A percentile compares a stretch with the other conserved stretches of the same genome.
These are phyloP conservation scores for Kryptolebias ocellatus DNA, from an alignment of 2,797 vertebrate genomes.

Conservation along the genomic window DNA sequence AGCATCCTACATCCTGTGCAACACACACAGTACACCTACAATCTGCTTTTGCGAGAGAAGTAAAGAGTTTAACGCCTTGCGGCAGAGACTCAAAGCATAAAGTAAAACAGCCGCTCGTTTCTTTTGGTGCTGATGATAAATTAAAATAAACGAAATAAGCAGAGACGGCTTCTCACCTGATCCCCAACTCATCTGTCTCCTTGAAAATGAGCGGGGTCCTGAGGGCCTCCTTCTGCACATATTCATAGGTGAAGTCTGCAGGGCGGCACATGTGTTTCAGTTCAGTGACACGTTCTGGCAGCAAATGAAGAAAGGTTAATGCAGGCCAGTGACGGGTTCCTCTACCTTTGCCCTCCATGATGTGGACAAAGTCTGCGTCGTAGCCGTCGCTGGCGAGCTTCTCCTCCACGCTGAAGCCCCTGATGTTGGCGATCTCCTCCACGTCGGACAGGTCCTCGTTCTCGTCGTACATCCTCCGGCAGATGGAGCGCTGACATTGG, in stretches of 20 bases:
- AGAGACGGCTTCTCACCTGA: conserved; percentile 86
- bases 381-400: conserved; percentile 89
- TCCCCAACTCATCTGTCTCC: conserved; percentile 93
- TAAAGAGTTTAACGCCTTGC: neutral
- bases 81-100: neutral
- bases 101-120: no score
- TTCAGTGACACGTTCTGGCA: neutral
- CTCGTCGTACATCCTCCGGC: conserved; percentile 93
- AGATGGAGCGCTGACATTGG: conserved; percentile 87
- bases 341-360: conserved; percentile 94
- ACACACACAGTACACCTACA: neutral
- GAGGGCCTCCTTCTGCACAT: conserved; percentile 95
- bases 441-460: conserved; percentile 95
- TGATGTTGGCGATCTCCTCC: conserved; percentile 92
- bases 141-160: neutral
- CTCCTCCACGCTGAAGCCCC: conserved; percentile 94
- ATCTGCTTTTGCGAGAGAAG: neutral
- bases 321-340: neutral
- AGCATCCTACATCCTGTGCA: neutral
- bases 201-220: conserved; percentile 91
- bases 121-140: neutral
- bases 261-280: conserved; percentile 44
- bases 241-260: conserved; percentile 97
- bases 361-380: conserved; percentile 85
- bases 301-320: no score